These are phyloP conservation scores for Phoeniculus purpureus DNA, from an alignment of 2,797 vertebrate genomes.

Conservation along the genomic window DNA sequence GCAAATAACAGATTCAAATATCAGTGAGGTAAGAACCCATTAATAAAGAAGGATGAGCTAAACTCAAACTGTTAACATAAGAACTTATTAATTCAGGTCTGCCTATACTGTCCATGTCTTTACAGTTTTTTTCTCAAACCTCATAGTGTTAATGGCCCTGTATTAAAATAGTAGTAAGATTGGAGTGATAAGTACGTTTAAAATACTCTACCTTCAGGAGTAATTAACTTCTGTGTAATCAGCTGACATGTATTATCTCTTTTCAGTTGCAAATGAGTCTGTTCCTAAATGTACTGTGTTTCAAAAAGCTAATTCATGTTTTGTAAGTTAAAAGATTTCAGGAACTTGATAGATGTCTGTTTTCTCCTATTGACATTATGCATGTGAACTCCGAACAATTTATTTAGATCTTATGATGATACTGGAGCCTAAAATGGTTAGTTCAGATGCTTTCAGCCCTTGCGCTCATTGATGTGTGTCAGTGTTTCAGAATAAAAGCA, in stretches of 20 bases:
- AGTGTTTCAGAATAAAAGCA: not conserved
- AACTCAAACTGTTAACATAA: not conserved
- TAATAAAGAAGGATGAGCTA: not conserved
- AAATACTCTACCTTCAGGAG: not conserved
- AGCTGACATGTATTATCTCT: not conserved
- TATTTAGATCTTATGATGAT: not conserved
- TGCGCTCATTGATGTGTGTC: not conserved
- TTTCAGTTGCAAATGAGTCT: not conserved
- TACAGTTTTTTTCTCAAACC: not conserved
- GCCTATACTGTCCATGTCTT: not conserved
- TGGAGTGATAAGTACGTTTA: not conserved
- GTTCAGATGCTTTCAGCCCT: not conserved
- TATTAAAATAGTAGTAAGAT: not conserved
- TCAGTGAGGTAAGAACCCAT: constrained; percentile 81
- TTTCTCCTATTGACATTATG: not conserved
- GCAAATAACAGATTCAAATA: constrained; percentile 84
- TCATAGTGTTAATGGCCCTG: not conserved
- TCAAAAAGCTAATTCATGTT: not conserved
- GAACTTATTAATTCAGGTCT: not conserved
- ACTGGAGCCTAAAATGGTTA: not conserved
- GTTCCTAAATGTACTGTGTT: not conserved
- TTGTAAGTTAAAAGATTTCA: not conserved
- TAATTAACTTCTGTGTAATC: not conserved
- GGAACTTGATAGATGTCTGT: not conserved
- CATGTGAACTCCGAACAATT: not conserved